Percentiles rank a stretch among this genome's conserved stretches.
phyloP scores from a whole-genome alignment of 2,888 invertebrate species.

The Caenorhabditis panamensis region DNA sequence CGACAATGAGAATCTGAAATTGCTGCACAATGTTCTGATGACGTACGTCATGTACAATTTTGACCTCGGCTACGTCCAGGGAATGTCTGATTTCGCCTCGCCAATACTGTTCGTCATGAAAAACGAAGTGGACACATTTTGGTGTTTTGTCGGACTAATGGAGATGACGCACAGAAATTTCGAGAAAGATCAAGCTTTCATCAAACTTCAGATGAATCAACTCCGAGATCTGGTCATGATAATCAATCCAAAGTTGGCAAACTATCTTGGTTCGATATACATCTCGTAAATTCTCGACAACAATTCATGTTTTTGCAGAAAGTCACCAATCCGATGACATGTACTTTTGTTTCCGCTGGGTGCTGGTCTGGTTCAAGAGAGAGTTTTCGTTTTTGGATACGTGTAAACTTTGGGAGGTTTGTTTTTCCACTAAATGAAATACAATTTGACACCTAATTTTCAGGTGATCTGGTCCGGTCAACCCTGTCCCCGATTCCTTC shows the following conservation, averaged over 20 bases:
- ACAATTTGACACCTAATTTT: not conserved
- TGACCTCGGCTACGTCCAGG: conserved; percentile 91
- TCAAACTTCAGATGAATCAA: conserved; percentile 93
- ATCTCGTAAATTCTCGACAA: not conserved
- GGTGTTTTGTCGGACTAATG: conserved; percentile 99
- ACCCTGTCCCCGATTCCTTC: conserved; percentile 95
- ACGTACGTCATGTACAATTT: conserved; percentile 99
- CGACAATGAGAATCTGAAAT: conserved; percentile 90
- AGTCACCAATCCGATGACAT: conserved; percentile 93
- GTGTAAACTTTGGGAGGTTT: conserved; percentile 86
- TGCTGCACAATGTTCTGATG: conserved; percentile 94
- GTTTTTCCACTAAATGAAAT: not conserved
- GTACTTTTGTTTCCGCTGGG: conserved; percentile 99
- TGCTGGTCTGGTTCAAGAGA: conserved; percentile 94
- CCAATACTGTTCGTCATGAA: conserved; percentile 92
- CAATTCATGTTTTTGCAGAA: conserved; percentile 82
- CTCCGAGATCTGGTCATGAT: conserved; percentile 89
- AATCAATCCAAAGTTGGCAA: conserved; percentile 90
- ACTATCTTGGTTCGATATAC: conserved; percentile 86
- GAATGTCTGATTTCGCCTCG: conserved; percentile 97
- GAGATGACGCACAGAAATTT: conserved; percentile 94
- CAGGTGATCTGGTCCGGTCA: conserved; percentile 89
- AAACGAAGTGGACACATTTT: conserved; percentile 96
- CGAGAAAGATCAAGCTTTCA: conserved; percentile 95
- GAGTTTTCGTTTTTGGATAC: conserved; percentile 90